Conservation (phyloP, 2,888 invertebrate species). For the Cosmia pyralina region DNA sequence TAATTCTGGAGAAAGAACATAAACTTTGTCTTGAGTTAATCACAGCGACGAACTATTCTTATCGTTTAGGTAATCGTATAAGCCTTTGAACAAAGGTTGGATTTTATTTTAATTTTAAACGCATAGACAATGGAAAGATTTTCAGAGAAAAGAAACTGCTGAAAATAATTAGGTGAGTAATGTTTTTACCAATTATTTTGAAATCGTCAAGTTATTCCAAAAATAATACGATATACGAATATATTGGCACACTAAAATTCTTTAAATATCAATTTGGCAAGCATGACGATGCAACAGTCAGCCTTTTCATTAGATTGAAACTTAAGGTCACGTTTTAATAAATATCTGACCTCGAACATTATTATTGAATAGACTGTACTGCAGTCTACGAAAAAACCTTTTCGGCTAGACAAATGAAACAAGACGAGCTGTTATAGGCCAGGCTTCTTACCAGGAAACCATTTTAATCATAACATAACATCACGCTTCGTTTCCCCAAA, state of each 20-base stretch:
- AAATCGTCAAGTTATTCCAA: not conserved
- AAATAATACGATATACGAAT: too few relatives aligned
- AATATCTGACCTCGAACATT: constrained; percentile 24
- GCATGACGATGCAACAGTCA: constrained; percentile 3
- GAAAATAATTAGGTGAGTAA: not conserved
- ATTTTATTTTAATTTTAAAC: too few relatives aligned
- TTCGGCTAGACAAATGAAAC: not conserved
- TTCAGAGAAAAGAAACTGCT: not conserved
- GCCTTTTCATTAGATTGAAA: constrained; percentile 23
- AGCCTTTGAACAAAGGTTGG: too few relatives aligned
- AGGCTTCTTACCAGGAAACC: too few relatives aligned
- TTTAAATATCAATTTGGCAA: constrained; percentile 14
- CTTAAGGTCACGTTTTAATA: constrained; percentile 26
- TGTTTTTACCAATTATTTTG: not conserved
- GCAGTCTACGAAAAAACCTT: not conserved
- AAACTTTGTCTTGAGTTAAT: too few relatives aligned
- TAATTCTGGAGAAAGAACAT: too few relatives aligned
- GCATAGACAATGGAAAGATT: not conserved
- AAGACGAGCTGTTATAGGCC: too few relatives aligned
- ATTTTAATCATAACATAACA: too few relatives aligned
- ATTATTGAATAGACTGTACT: constrained; percentile 12
- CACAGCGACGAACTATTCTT: too few relatives aligned
- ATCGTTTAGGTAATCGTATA: too few relatives aligned
- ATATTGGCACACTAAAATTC: not conserved
- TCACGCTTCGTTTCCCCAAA: too few relatives aligned